Base-by-base conservation (phyloP, 2,113 vertebrate species). In the Daphoenositta chrysoptera region DNA sequence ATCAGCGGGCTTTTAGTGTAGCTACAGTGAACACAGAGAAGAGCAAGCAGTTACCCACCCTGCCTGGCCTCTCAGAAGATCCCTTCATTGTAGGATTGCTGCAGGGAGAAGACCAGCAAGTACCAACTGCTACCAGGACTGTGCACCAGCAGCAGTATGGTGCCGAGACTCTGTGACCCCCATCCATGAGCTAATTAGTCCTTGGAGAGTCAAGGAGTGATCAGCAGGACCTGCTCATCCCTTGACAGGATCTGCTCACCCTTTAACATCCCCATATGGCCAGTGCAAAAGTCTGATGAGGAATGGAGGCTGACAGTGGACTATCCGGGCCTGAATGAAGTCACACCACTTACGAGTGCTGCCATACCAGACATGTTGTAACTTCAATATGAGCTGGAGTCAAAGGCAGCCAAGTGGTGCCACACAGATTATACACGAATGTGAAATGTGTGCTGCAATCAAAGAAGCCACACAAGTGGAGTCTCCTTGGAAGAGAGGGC, bases 371-470 rank as follows among this genome's bases (percentile, higher is more conserved):
- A 48, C 14, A 13, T 48, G 51, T 4, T 45, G 81, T 33, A 39
- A 47, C 37, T 39, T 28, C 40, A 54, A 0, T 6, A 23, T 23
- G 33, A 84, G 40, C 69, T 47, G 40, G 9, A 39, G n/a, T 10
- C 48, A 73, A 23, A 73, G 68, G 48, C 33, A 64, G 48, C 68
- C 68, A 47, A 33, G 57, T 27, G 28, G 28, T 33, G 40, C 28
- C 58, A 23, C 42, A 13, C 28, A 20, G 42, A 37, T 48, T 16
- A 40, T 16, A 28, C 42, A 57, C 0, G 0, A 24, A 14, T 48
- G 51, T 57, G 70, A 85, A 57, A 57, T 0, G 8, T 9, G 3
- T 40, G 51, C 42, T 75, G 51, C 51, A 35, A 26, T 48, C 70
- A 40, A 40, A 35, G 4, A 20, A 65, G 31, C 60, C 70, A 57